phyloP scores from a whole-genome alignment of 92 coral and sea anemone species.

The Paragorgia papillata region DNA sequence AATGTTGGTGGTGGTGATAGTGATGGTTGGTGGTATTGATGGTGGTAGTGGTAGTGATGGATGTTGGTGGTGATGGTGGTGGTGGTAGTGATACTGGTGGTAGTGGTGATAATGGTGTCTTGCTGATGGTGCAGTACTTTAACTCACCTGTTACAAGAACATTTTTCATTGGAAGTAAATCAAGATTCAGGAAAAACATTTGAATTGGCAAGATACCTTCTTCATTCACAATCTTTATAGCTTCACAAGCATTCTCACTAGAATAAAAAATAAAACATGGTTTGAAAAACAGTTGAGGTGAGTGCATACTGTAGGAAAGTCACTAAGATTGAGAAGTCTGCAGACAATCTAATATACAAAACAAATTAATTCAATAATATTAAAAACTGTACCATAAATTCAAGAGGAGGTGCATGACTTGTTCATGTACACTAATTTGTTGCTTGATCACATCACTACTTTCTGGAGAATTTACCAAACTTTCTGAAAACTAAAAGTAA shows the following conservation, averaged over 20 bases:
- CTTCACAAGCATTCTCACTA: slow-evolving; percentile 39
- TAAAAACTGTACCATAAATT: slow-evolving; percentile 77
- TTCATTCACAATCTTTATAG: slow-evolving; percentile 66
- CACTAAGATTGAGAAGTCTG: slow-evolving; percentile 60
- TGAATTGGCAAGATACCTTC: slow-evolving; percentile 73
- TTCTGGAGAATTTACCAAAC: slow-evolving; percentile 55
- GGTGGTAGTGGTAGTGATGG: too few species aligned
- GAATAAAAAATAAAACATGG: background rate
- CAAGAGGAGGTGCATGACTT: slow-evolving; percentile 83
- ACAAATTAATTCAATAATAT: background rate
- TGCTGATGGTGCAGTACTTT: too few species aligned
- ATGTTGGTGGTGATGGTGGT: too few species aligned
- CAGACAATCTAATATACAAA: background rate
- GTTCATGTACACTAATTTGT: slow-evolving; percentile 73
- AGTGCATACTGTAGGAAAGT: slow-evolving; percentile 56
- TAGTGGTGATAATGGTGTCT: too few species aligned
- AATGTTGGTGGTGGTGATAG: too few species aligned
- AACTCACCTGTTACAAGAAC: slow-evolving; percentile 88
- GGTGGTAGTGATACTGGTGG: too few species aligned
- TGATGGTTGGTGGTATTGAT: too few species aligned
- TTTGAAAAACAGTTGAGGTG: slow-evolving; percentile 8
- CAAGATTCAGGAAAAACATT: slow-evolving; percentile 74
- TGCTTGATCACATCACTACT: slow-evolving; percentile 57
- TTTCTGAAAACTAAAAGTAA: slow-evolving; percentile 70
- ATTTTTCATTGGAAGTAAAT: slow-evolving; percentile 70